Evolutionary conservation across 1,140 invertebrate species (phyloP).

Genomic region (Hylaeus anthracinus): DNA sequence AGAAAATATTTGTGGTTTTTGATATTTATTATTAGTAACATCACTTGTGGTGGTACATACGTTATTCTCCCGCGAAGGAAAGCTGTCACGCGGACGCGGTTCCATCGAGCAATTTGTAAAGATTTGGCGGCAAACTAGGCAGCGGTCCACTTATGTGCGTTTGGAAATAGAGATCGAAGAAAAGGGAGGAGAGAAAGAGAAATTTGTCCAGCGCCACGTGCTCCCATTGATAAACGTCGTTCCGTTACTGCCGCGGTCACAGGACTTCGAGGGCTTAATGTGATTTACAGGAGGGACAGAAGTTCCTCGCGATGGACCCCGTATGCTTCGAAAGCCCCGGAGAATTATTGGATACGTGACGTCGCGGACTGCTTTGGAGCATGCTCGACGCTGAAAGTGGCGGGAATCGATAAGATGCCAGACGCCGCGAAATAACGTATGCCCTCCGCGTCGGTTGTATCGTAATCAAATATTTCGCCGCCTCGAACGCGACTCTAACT

Average conservation of each 20-base stretch:
- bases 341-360: constrained; percentile 67
- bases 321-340: constrained; percentile 62
- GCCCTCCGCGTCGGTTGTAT: not conserved
- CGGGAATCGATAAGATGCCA: constrained; percentile 44
- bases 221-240: constrained; percentile 28
- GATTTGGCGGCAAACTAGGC: constrained; percentile 21
- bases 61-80: too few species aligned
- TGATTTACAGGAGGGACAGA: constrained; percentile 66
- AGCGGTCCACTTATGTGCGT: not conserved
- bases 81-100: not conserved
- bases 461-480: constrained; percentile 15
- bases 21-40: too few species aligned
- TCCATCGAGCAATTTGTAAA: constrained; percentile 14
- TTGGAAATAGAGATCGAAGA: not conserved
- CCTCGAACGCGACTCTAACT: not conserved
- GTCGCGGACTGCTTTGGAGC: constrained; percentile 46
- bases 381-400: constrained; percentile 31
- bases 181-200: constrained; percentile 21
- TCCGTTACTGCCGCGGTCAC: constrained; percentile 38
- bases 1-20: too few species aligned
- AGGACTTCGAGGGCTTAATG: constrained; percentile 64
- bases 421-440: not conserved
- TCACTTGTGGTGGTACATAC: too few species aligned
- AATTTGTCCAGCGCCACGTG: constrained; percentile 42
- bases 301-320: constrained; percentile 57